phyloP scores from a whole-genome alignment of 2,888 invertebrate species.

The Protophormia terraenovae region DNA sequence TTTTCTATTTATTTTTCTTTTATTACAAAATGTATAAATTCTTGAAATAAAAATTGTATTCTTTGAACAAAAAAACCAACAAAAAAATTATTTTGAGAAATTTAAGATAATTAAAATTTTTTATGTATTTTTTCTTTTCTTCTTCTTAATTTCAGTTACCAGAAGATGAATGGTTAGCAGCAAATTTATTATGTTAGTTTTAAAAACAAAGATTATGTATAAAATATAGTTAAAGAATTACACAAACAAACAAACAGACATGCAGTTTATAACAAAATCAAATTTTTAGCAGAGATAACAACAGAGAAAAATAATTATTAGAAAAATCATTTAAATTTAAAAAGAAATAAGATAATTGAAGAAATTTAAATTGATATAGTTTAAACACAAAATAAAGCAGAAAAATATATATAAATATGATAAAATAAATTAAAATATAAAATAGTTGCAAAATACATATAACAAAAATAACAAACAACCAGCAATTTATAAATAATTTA shows the following conservation, averaged over 20 bases:
- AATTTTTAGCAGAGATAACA: slow-evolving; percentile 21
- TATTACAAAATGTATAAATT: slow-evolving; percentile 16
- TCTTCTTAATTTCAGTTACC: slow-evolving; percentile 86
- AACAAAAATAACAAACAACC: background rate
- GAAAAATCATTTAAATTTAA: background rate
- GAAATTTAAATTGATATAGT: slow-evolving; percentile 32
- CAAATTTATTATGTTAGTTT: slow-evolving; percentile 91
- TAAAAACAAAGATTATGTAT: slow-evolving; percentile 51
- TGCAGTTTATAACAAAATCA: slow-evolving; percentile 25
- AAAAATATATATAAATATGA: slow-evolving; percentile 57
- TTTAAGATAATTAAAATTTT: slow-evolving; percentile 59
- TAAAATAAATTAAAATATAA: slow-evolving; percentile 25
- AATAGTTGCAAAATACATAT: slow-evolving; percentile 17
- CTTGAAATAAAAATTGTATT: slow-evolving; percentile 13
- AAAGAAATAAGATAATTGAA: background rate
- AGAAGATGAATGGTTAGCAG: slow-evolving; percentile 94
- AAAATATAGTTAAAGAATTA: background rate
- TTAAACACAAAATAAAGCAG: slow-evolving; percentile 46
- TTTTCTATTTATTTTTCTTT: background rate
- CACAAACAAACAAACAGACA: slow-evolving; percentile 29
- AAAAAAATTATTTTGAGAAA: slow-evolving; percentile 28
- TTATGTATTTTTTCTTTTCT: slow-evolving; percentile 70
- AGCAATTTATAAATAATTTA: slow-evolving; percentile 8
- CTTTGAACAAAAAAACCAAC: slow-evolving; percentile 31
- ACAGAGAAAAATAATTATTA: slow-evolving; percentile 17